Evolutionary conservation across 2,888 invertebrate genomes (phyloP).

Genomic region (Apoda limacodes): DNA sequence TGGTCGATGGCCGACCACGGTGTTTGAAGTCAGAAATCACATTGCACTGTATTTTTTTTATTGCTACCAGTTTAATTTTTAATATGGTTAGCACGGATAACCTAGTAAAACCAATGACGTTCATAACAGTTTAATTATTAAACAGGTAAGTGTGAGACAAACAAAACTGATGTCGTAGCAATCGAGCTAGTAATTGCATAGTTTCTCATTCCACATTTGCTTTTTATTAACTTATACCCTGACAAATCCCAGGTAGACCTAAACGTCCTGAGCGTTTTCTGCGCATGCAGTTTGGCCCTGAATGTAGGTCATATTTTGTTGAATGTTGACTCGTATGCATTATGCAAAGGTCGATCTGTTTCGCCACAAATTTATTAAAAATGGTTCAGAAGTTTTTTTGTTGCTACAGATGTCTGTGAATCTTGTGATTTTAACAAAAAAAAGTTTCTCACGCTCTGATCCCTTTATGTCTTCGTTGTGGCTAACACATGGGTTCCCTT

Average conservation of each 20-base stretch:
- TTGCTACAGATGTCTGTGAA: conserved; percentile 40
- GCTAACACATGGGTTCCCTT: conserved; percentile 40
- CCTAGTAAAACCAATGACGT: conserved; percentile 29
- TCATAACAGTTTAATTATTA: conserved; percentile 21
- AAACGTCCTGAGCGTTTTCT: conserved; percentile 36
- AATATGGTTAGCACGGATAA: conserved; percentile 25
- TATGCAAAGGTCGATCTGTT: conserved; percentile 42
- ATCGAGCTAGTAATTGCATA: conserved; percentile 47
- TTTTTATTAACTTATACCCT: conserved; percentile 44
- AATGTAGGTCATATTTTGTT: conserved; percentile 29
- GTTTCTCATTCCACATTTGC: conserved; percentile 48
- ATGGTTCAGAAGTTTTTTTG: conserved; percentile 29
- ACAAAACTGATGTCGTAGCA: conserved; percentile 29
- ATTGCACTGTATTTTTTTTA: conserved; percentile 38
- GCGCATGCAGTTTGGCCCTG: conserved; percentile 34
- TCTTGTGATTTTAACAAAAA: conserved; percentile 33
- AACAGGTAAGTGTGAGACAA: conserved; percentile 32
- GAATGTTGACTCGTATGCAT: too few species aligned
- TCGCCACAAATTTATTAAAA: conserved; percentile 33
- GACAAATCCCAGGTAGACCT: conserved; percentile 39
- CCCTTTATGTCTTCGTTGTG: conserved; percentile 32
- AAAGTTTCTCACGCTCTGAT: conserved; percentile 49
- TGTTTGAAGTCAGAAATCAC: conserved; percentile 42
- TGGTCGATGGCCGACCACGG: conserved; percentile 43
- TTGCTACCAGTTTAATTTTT: conserved; percentile 30